Conservation (phyloP, 2,888 invertebrate species). For the Acleris emargana region DNA sequence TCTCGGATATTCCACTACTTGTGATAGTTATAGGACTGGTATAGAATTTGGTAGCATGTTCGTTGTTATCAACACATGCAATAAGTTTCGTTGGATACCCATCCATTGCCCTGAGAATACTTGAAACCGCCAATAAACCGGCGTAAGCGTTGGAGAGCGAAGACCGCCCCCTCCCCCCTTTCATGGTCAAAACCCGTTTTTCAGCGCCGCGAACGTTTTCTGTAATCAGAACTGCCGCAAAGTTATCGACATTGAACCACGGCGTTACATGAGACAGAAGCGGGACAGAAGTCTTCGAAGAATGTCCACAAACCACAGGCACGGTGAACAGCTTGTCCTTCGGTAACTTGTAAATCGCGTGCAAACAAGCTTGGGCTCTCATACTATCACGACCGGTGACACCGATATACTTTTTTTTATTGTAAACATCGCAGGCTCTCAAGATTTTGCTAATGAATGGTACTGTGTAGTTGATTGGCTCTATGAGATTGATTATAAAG, state of each 20-base stretch:
- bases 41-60: slow-evolving; percentile 21
- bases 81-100: slow-evolving; percentile 17
- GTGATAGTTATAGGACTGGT: slow-evolving; percentile 18
- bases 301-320: slow-evolving; percentile 26
- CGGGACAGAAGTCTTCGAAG: slow-evolving; percentile 24
- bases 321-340: slow-evolving; percentile 12
- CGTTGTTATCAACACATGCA: slow-evolving; percentile 23
- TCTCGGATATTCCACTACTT: slow-evolving; percentile 11
- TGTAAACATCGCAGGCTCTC: slow-evolving; percentile 9
- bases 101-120: slow-evolving; percentile 19
- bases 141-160: slow-evolving; percentile 16
- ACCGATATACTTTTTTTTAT: slow-evolving; percentile 17
- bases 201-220: slow-evolving; percentile 23
- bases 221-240: slow-evolving; percentile 18
- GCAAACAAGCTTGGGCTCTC: slow-evolving; percentile 27
- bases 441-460: slow-evolving; percentile 16
- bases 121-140: slow-evolving; percentile 11
- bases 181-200: neutral
- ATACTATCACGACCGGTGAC: slow-evolving; percentile 19
- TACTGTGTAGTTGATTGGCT: slow-evolving; percentile 26
- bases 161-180: slow-evolving; percentile 9
- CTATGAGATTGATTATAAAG: slow-evolving; percentile 23
- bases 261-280: slow-evolving; percentile 28
- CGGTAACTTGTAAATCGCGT: slow-evolving; percentile 19
- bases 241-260: slow-evolving; percentile 22